Base-by-base conservation (phyloP, 2,113 vertebrate species). In the Microcebus jonahi region DNA sequence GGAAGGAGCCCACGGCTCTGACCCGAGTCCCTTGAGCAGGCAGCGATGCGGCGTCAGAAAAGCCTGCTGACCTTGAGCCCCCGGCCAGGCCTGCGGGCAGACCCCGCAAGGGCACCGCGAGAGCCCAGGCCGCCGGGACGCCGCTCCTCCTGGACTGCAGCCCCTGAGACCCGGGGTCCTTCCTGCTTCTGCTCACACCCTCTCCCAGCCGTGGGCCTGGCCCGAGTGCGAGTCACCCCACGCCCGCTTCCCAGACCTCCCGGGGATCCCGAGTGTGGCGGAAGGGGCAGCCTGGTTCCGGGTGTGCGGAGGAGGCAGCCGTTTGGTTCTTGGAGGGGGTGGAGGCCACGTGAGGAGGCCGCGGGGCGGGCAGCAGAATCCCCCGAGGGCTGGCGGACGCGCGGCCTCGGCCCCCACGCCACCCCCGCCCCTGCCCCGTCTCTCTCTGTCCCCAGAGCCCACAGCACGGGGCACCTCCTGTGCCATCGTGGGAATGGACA, bases 391-490 rank as follows among this genome's bases (percentile, higher is more conserved):
- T 23, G 0, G 2, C 1, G 20, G 8, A 13, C 18, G n/a, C 63
- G 39, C 31, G n/a, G 27, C 20, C n/a, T 25, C 18, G 0, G 8
- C 34, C 80, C 14, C 39, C 36, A 63, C 27, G 4, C 82, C 3
- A 7, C 45, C 31, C 9, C 3, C 6, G 1, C 0, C 13, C 4
- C 31, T 3, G 15, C 29, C 4, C 5, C 3, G 1, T n/a, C 42
- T 15, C 2, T 23, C 6, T 15, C 9, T 25, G 53, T 12, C 67
- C 88, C 83, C 34, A 90, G 67, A 42, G 6, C 71, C 4, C 20
- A 45, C 18, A 4, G 3, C 0, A 0, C 1, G 39, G 31, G 50
- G 23, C 13, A 31, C 12, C 5, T 61, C 0, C 29, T 0, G 31
- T 31, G 55, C 45, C n/a, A 7, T 0, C 4, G 53, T 88, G 31